Base-by-base conservation (phyloP, 2,113 vertebrate species). In the Zeus faber region DNA sequence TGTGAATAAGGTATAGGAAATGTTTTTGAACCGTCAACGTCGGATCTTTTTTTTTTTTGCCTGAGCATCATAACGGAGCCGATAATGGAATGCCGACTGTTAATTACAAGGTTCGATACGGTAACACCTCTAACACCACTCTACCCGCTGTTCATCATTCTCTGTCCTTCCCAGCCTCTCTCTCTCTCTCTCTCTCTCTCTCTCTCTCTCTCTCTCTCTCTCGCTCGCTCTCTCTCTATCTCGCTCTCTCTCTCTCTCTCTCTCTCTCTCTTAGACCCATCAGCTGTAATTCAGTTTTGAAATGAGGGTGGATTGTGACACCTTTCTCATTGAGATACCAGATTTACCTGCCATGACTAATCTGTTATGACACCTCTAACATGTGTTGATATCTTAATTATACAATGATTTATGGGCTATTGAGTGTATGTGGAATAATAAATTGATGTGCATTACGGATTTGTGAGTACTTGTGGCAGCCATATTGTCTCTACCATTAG, bases 261-360 rank as follows among this genome's bases (percentile, higher is more conserved):
- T 9, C 18, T 22, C 43, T 44, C 41, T 44, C 20, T 22, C 43
- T 45, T 20, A 22, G 18, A 6, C 21, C 5, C 40, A 18, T 18
- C 5, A 9, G 7, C 18, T 10, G 2, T 25, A 65, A 65, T 63
- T 68, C 64, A 79, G 71, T 72, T 74, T 50, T 79, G 31, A 76
- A 59, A 66, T 54, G 80, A 65, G 64, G 31, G 61, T 58, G 24
- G 49, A 58, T 54, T 45, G 17, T 78, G 55, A 79, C 84, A 71
- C 70, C 43, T 54, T 47, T 71, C 67, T 76, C 70, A 65, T 62
- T 74, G 74, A 80, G 71, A 78, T 79, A 72, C 70, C 57, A 77
- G 70, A 40, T 51, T 74, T 72, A 79, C 75, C 65, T 65, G 62
- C 80, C 69, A 55, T 79, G 75, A 80, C 84, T 87, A 83, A 87